Percentiles rank a stretch among this genome's conserved stretches.
Evolutionary conservation across 2,113 vertebrate genomes (phyloP).

Genomic region (Porphyrio hochstetteri): DNA sequence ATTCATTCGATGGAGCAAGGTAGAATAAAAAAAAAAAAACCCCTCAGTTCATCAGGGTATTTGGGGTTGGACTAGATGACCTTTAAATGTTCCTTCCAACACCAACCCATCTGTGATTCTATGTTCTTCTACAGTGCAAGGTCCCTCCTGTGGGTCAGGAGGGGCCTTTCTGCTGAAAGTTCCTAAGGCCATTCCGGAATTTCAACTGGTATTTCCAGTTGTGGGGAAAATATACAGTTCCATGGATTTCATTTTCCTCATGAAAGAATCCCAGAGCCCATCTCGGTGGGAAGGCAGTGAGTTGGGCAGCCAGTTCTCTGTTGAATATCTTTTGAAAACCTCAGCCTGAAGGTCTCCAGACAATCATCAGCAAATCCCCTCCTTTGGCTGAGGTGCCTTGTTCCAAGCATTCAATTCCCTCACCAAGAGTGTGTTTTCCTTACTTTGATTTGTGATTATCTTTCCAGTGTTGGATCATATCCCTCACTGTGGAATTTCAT

Average conservation of each 20-base stretch:
- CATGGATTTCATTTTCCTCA: not conserved
- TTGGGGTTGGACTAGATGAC: too few relatives aligned
- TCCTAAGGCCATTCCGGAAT: not conserved
- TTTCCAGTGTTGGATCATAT: not conserved
- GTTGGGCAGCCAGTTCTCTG: not conserved
- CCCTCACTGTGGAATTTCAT: not conserved
- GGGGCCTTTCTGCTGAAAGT: not conserved
- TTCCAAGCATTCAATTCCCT: not conserved
- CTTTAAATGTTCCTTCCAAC: too few relatives aligned
- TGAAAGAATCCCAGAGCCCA: not conserved
- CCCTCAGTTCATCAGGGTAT: not conserved
- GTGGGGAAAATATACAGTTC: not conserved
- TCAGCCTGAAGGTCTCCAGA: not conserved
- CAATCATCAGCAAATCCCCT: not conserved
- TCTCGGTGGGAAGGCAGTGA: accelerated
- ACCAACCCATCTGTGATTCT: too few relatives aligned
- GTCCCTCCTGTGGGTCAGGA: not conserved
- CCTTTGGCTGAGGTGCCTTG: not conserved
- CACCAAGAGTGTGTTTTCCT: not conserved
- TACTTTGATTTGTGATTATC: not conserved
- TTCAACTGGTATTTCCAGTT: not conserved
- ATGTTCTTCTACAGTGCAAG: not conserved
- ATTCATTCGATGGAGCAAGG: not conserved
- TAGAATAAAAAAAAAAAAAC: not conserved
- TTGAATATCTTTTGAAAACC: not conserved